Evolutionary conservation across 2,113 vertebrate genomes (phyloP).

Genomic region (Aspiorhynchus laticeps): DNA sequence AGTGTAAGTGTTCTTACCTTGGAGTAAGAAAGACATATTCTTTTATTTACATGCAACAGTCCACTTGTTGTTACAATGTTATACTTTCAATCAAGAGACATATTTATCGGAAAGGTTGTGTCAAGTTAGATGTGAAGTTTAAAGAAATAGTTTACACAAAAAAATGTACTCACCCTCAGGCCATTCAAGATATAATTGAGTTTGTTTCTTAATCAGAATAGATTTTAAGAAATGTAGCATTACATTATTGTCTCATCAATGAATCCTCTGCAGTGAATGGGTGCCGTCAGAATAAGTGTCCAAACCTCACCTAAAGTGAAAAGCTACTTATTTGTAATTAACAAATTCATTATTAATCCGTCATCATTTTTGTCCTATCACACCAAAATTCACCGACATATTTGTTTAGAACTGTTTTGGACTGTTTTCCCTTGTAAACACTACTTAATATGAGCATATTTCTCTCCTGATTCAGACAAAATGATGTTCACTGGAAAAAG

Average conservation of each 20-base stretch:
- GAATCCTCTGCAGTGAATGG: background rate
- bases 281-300: background rate
- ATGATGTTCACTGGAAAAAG: no score
- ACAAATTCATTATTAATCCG: background rate
- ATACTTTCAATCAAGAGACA: background rate
- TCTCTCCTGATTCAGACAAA: no score
- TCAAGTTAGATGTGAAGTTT: background rate
- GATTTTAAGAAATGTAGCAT: background rate
- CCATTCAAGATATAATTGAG: background rate
- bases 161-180: no score
- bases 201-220: background rate
- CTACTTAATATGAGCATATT: no score
- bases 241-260: background rate
- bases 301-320: background rate
- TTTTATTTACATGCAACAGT: background rate
- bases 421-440: no score
- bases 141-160: no score
- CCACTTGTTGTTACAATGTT: background rate
- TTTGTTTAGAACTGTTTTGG: background rate
- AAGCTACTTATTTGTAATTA: background rate
- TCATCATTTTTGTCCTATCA: background rate
- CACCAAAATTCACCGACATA: background rate
- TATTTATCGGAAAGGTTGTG: background rate
- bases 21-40: background rate
- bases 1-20: constrained; percentile 73